Base-by-base conservation (phyloP, 2,113 vertebrate genomes). In the Emberiza fucata region DNA sequence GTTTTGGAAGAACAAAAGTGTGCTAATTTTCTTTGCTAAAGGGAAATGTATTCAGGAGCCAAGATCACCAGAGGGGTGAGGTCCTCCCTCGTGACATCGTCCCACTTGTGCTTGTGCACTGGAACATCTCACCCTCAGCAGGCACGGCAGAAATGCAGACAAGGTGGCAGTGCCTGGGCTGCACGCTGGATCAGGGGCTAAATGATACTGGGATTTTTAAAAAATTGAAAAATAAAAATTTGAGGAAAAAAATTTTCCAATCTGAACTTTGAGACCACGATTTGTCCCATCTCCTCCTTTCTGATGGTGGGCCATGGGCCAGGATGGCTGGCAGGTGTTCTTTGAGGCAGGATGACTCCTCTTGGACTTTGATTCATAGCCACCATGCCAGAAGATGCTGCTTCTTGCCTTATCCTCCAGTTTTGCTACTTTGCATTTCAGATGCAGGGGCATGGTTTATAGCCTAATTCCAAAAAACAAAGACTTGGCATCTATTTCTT, bases 401-500 rank as follows among this genome's bases (percentile, higher is more conserved):
- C 77, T 64, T 63, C 2, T 1, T 57, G 53, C 45, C 19, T 78
- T 51, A 10, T 77, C 35, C 54, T 81, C 33, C 60, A 33, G 28
- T 25, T 86, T 40, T 35, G 24, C 40, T 79, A 33, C n/a, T 50
- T 71, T 68, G 12, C 64, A 27, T 90, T 95, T 86, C 79, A 88
- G 79, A 47, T 66, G 60, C 69, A 66, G 40, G 56, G 66, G 22
- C 70, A 82, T 31, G 16, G 37, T 93, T 92, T 92, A 59, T n/a
- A 83, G 66, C 27, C 37, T 48, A 86, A 86, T 86, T 86, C 82
- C 51, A 83, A 83, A 70, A 90, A 88, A 56, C 82, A 83, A 86
- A 93, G 57, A 19, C n/a, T 68, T 68, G n/a, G 21, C 69, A 75
- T 71, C 69, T 88, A 64, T 70, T 90, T 91, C 86, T 95, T 75